phyloP scores from a whole-genome alignment of 1,140 invertebrate species.

The Paracyclopina nana region DNA sequence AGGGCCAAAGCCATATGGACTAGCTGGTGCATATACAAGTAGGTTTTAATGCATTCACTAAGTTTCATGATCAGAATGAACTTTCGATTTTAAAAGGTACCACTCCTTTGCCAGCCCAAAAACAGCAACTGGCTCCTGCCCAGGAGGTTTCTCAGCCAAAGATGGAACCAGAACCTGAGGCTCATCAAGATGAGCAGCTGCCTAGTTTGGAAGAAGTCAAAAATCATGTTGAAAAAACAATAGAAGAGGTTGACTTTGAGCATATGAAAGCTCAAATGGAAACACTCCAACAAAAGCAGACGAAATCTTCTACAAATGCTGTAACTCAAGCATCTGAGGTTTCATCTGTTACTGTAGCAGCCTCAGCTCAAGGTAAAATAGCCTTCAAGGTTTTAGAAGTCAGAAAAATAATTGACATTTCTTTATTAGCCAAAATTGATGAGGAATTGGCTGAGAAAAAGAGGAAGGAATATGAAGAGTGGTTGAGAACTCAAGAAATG shows the following conservation, averaged over 20 bases:
- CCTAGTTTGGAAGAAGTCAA: too few species aligned
- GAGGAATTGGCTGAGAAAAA: background rate
- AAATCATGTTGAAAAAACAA: too few species aligned
- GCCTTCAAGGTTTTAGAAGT: background rate
- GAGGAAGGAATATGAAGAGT: background rate
- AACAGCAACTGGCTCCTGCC: background rate
- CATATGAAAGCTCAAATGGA: background rate
- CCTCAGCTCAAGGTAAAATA: background rate
- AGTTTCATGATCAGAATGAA: background rate
- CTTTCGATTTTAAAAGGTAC: background rate
- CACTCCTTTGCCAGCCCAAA: background rate
- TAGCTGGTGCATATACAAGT: background rate
- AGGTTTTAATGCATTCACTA: background rate
- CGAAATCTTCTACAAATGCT: background rate
- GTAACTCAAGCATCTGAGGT: background rate
- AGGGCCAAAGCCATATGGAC: background rate
- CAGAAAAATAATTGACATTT: background rate
- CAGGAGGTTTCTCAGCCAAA: background rate
- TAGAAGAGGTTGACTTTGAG: too few species aligned
- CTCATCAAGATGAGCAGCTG: too few species aligned
- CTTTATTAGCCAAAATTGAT: background rate
- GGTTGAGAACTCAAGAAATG: background rate
- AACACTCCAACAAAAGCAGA: background rate
- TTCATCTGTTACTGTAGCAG: background rate
- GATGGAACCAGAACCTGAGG: background rate